Evolutionary conservation across 30 jellyfish, hydroid and myxozoan species (phyloP).

Genomic region (Chironex yamaguchii): DNA sequence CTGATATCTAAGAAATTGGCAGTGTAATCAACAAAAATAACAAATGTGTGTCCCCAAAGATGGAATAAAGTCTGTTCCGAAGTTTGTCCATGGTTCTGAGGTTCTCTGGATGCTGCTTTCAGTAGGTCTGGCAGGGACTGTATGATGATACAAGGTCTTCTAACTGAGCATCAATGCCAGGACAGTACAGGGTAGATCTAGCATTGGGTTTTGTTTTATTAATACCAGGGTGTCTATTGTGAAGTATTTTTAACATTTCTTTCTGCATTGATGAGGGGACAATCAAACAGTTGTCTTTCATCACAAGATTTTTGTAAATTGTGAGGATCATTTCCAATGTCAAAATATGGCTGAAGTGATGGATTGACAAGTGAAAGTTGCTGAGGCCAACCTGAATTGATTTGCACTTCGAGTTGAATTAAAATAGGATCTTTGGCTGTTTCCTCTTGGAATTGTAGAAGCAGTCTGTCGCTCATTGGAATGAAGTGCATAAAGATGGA

Average conservation of each 20-base stretch:
- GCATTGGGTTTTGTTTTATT: conserved; percentile 52
- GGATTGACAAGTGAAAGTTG: not conserved
- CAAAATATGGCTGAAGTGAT: conserved; percentile 24
- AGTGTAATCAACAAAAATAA: conserved; percentile 59
- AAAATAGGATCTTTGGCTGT: conserved; percentile 1
- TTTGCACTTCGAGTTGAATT: not conserved
- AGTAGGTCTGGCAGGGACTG: too few relatives aligned
- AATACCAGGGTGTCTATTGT: conserved; percentile 63
- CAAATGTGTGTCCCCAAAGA: too few relatives aligned
- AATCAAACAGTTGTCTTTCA: conserved; percentile 34
- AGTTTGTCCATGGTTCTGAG: too few relatives aligned
- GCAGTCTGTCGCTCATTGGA: not conserved
- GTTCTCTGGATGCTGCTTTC: too few relatives aligned
- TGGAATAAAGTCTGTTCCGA: too few relatives aligned
- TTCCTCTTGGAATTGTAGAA: too few relatives aligned
- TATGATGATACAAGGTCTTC: conserved; percentile 34
- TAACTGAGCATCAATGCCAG: conserved; percentile 27
- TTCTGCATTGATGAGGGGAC: conserved; percentile 50
- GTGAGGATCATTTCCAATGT: conserved; percentile 34
- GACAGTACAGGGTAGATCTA: conserved; percentile 47
- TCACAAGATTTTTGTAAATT: not conserved
- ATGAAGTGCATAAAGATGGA: conserved; percentile 1
- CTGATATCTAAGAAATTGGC: conserved; percentile 65
- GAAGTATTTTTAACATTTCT: conserved; percentile 10
- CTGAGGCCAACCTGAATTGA: conserved; percentile 43